Evolutionary conservation across 2,888 invertebrate genomes (phyloP).

Genomic region (Agrilus mali): DNA sequence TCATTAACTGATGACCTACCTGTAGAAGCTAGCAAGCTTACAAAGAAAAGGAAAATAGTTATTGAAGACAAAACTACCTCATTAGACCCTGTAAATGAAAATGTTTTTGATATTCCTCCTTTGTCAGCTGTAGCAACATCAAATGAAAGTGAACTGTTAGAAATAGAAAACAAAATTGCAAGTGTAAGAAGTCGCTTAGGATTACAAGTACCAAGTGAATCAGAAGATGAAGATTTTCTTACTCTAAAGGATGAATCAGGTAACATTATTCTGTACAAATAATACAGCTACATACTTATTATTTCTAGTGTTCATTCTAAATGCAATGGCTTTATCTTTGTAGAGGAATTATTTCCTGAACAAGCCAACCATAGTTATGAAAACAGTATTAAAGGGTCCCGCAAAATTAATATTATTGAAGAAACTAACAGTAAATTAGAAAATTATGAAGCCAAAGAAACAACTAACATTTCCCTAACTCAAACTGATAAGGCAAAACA

Average conservation of each 20-base stretch:
- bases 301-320: too few species aligned
- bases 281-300: too few species aligned
- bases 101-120: constrained; percentile 38
- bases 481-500: constrained; percentile 7
- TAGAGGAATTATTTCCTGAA: constrained; percentile 20
- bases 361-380: constrained; percentile 8
- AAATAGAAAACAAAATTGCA: constrained; percentile 51
- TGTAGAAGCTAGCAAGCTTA: constrained; percentile 25
- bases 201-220: constrained; percentile 39
- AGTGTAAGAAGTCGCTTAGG: constrained; percentile 41
- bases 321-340: constrained; percentile 1
- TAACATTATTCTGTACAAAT: not conserved
- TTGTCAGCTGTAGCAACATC: constrained; percentile 34
- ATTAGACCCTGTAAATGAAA: constrained; percentile 17
- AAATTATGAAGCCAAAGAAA: too few species aligned
- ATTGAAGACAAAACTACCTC: constrained; percentile 13
- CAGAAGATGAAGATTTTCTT: constrained; percentile 52
- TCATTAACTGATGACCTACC: constrained; percentile 30
- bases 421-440: not conserved
- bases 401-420: constrained; percentile 4
- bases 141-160: constrained; percentile 38
- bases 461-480: too few species aligned
- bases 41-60: constrained; percentile 27
- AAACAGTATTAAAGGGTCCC: not conserved
- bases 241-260: constrained; percentile 52